These are phyloP conservation scores for Aspidiotus rigidus DNA, from an alignment of 2,888 invertebrate species.

Conservation along the genomic window DNA sequence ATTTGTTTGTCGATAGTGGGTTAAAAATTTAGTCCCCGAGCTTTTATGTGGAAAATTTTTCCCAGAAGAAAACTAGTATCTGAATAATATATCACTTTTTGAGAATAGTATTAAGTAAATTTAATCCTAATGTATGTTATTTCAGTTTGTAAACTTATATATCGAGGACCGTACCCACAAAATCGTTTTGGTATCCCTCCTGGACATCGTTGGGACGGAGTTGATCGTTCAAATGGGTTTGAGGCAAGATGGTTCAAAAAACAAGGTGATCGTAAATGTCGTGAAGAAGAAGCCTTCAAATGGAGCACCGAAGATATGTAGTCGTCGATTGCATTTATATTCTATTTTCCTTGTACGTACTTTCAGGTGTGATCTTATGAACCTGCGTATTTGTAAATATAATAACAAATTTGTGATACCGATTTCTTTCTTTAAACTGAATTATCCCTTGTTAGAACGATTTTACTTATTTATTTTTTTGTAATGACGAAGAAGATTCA, in stretches of 20 bases:
- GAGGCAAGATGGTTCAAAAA: slow-evolving; percentile 81
- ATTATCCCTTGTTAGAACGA: no score
- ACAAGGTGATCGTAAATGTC: slow-evolving; percentile 62
- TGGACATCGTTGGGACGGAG: slow-evolving; percentile 97
- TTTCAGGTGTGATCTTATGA: no score
- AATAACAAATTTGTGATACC: no score
- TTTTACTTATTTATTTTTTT: no score
- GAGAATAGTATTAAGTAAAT: neutral
- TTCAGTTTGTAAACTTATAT: slow-evolving; percentile 54
- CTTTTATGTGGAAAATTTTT: no score
- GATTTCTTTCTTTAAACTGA: no score
- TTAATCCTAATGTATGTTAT: slow-evolving; percentile 33
- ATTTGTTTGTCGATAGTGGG: neutral
- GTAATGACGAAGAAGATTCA: no score
- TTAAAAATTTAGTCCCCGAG: no score
- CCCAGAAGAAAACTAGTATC: no score
- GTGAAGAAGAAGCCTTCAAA: slow-evolving; percentile 77
- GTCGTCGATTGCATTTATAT: slow-evolving; percentile 36
- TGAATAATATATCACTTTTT: neutral
- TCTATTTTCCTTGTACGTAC: no score
- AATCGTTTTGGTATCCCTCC: slow-evolving; percentile 88
- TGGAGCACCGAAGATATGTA: slow-evolving; percentile 94
- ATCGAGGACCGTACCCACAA: slow-evolving; percentile 76
- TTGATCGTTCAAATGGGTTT: slow-evolving; percentile 92
- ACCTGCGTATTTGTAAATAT: no score